phyloP scores from a whole-genome alignment of 2,888 invertebrate species.

The Orthosia incerta region DNA sequence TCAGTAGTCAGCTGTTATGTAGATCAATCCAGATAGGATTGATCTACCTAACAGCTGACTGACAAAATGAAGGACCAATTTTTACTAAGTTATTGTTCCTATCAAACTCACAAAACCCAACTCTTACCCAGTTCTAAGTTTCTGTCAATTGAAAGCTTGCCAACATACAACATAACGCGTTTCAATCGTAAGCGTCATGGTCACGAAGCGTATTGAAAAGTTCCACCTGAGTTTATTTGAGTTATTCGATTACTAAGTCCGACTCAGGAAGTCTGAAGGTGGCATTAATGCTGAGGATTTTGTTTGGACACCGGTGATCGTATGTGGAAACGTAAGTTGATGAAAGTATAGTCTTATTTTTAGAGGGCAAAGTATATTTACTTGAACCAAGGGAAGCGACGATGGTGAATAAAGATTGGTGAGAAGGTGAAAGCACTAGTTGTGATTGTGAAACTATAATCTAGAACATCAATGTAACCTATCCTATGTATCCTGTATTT shows the following conservation, averaged over 20 bases:
- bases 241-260: constrained; percentile 81
- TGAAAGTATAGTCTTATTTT: constrained; percentile 14
- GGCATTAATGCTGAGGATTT: constrained; percentile 73
- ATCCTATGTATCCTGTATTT: no score
- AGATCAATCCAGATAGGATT: no score
- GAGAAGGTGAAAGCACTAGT: not conserved
- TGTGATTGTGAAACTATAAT: not conserved
- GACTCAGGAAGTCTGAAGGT: constrained; percentile 76
- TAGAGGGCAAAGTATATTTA: constrained; percentile 1
- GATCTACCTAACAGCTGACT: not conserved
- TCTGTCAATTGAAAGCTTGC: constrained; percentile 34
- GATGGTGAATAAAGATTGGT: not conserved
- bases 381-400: not conserved
- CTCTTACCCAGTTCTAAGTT: not conserved
- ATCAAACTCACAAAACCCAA: not conserved
- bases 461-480: not conserved
- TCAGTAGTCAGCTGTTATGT: no score
- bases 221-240: constrained; percentile 88
- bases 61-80: not conserved
- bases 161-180: constrained; percentile 71
- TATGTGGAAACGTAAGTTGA: constrained; percentile 32
- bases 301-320: constrained; percentile 66
- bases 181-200: constrained; percentile 86
- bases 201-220: constrained; percentile 88
- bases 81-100: no score